Percentiles rank a stretch among this genome's conserved stretches.
phyloP scores from a whole-genome alignment of 2,113 vertebrate species.

The Cyprinodon variegatus region DNA sequence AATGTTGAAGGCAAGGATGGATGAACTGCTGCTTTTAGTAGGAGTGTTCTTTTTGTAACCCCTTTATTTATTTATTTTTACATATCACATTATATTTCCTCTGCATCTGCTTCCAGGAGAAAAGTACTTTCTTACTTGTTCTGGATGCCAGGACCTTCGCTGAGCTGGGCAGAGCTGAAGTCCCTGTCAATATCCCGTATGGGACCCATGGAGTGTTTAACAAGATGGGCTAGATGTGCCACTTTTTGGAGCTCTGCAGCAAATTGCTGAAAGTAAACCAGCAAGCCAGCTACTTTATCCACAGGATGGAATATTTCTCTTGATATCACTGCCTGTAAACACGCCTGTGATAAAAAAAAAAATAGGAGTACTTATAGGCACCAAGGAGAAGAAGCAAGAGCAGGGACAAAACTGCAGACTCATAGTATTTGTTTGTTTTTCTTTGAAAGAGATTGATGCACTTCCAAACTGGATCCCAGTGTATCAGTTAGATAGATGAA shows the following conservation, averaged over 20 bases:
- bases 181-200: conserved; percentile 86
- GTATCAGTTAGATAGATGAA: conserved; percentile 41
- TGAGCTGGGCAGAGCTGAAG: conserved; percentile 89
- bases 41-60: conserved; percentile 1
- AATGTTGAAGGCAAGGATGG: conserved; percentile 17
- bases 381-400: conserved; percentile 19
- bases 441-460: conserved; percentile 27
- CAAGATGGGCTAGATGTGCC: conserved; percentile 52
- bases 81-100: conserved; percentile 16
- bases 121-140: conserved; percentile 87
- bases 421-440: conserved; percentile 35
- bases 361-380: background rate
- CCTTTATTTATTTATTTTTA: background rate
- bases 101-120: conserved; percentile 78
- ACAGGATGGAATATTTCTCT: conserved; percentile 37
- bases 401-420: conserved; percentile 25
- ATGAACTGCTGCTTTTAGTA: background rate
- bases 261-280: conserved; percentile 36
- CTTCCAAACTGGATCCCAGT: conserved; percentile 31
- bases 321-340: conserved; percentile 15
- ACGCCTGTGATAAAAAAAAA: conserved; percentile 30
- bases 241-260: conserved; percentile 22
- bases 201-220: conserved; percentile 90
- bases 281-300: conserved; percentile 19
- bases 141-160: conserved; percentile 90